phyloP scores from a whole-genome alignment of 2,113 vertebrate species.

The Hiodon tergisus region DNA sequence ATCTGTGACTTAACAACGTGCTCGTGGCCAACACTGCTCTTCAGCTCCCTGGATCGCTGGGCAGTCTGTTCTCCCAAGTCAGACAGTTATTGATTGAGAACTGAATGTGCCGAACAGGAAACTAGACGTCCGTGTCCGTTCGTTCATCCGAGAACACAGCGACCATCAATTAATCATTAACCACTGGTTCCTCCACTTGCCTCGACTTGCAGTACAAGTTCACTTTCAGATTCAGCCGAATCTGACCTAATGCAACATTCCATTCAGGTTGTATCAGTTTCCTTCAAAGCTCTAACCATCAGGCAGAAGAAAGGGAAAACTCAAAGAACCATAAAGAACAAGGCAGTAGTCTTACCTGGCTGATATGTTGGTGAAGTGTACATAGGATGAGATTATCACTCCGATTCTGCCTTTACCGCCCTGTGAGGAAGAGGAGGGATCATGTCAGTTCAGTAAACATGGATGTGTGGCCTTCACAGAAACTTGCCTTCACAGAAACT shows the following conservation, averaged over 20 bases:
- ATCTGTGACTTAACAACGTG: neutral
- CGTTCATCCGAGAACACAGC: no score
- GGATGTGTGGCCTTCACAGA: no score
- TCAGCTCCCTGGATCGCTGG: no score
- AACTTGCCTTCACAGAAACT: no score
- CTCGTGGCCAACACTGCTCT: no score
- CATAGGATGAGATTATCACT: slow-evolving; percentile 81
- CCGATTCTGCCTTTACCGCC: slow-evolving; percentile 80
- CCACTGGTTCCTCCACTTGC: neutral
- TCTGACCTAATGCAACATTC: no score
- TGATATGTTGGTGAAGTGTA: slow-evolving; percentile 78
- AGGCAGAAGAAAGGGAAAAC: neutral
- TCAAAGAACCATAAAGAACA: neutral
- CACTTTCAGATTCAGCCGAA: neutral
- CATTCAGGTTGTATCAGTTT: neutral
- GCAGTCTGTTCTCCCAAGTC: no score
- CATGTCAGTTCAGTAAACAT: no score
- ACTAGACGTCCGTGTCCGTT: no score
- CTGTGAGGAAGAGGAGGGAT: slow-evolving; percentile 50
- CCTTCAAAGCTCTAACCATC: slow-evolving; percentile 10
- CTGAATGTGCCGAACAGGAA: no score
- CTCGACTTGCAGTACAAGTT: neutral
- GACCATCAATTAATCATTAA: slow-evolving; percentile 26
- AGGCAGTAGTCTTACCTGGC: slow-evolving; percentile 70
- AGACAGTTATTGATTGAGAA: no score